These are phyloP conservation scores for Piezodorus guildinii DNA, from an alignment of 1,140 invertebrate species.

Conservation along the genomic window DNA sequence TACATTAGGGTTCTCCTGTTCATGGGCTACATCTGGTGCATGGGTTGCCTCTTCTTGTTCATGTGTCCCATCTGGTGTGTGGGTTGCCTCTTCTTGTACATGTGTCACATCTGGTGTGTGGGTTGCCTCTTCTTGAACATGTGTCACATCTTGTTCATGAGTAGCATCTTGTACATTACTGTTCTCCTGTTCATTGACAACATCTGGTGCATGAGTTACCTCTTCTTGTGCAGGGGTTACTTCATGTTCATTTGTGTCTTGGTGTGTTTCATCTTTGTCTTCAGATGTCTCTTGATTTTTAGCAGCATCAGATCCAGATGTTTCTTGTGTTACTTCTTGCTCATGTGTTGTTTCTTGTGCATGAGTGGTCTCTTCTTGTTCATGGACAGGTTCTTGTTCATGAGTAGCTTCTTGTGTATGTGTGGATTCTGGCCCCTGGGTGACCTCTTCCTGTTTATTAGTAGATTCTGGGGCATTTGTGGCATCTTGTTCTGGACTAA, in stretches of 20 bases:
- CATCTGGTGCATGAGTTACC: no score
- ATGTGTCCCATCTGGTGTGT: neutral
- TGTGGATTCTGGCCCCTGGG: neutral
- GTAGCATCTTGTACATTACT: neutral
- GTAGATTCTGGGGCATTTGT: slow-evolving; percentile 20
- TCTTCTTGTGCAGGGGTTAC: neutral
- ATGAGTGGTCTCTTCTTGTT: slow-evolving; percentile 17
- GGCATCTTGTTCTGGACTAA: slow-evolving; percentile 28
- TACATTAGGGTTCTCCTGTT: neutral
- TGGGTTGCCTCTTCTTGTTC: neutral
- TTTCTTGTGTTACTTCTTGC: neutral
- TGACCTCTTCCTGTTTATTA: slow-evolving; percentile 8
- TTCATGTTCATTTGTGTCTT: neutral
- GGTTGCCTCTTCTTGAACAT: neutral
- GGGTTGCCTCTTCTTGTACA: neutral
- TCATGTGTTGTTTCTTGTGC: neutral
- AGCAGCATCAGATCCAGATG: neutral
- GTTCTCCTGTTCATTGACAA: no score
- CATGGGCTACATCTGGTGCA: neutral
- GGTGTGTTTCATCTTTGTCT: neutral
- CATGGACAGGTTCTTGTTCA: slow-evolving; percentile 5
- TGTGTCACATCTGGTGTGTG: neutral
- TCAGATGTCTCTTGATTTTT: no score
- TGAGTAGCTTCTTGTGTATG: neutral
- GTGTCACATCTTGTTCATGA: neutral